These are phyloP conservation scores for Leptosomus discolor DNA, from an alignment of 2,113 vertebrate species.

Conservation along the genomic window DNA sequence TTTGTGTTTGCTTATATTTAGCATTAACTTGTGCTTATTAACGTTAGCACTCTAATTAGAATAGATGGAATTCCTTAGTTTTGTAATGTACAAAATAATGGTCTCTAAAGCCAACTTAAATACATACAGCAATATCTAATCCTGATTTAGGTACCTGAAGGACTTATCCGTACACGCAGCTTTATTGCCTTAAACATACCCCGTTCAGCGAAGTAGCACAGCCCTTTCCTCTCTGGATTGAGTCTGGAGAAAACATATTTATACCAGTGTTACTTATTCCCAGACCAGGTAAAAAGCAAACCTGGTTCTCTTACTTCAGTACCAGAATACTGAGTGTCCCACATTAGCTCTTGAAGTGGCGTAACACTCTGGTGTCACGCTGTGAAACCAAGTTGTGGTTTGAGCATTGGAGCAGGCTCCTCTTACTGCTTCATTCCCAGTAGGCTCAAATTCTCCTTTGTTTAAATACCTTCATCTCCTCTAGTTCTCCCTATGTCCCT, in stretches of 20 bases:
- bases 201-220: background rate
- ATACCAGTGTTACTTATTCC: background rate
- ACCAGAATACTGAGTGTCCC: background rate
- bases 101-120: constrained; percentile 10
- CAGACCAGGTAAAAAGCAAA: background rate
- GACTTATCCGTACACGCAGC: background rate
- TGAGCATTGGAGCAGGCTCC: background rate
- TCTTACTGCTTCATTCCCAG: background rate
- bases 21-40: constrained; percentile 39
- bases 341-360: background rate
- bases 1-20: constrained; percentile 31
- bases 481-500: background rate
- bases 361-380: background rate
- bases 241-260: background rate
- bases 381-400: background rate
- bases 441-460: background rate
- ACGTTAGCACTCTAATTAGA: background rate
- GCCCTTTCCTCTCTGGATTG: background rate
- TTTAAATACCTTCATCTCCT: background rate
- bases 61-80: constrained; percentile 21
- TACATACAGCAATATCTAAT: background rate
- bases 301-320: background rate
- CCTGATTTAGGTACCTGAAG: constrained; percentile 1
- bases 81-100: background rate
- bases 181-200: background rate